Percentiles rank a stretch among this genome's conserved stretches.
Conservation (phyloP, 2,797 vertebrate species). For the Lophius americanus region DNA sequence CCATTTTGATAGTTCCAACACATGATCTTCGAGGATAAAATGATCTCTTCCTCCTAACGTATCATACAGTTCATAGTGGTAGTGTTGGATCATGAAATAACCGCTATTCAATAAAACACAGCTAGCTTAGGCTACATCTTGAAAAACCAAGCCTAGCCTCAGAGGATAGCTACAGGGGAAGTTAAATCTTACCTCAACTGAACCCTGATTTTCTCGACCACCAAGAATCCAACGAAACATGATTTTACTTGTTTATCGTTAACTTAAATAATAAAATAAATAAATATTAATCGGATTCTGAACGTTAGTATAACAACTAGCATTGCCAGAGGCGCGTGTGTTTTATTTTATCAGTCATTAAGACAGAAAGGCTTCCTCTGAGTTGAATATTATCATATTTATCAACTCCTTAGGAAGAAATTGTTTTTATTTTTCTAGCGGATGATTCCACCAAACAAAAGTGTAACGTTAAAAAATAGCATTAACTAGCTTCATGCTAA, state of each 20-base stretch:
- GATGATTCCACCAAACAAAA: not conserved
- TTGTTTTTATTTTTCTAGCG: not conserved
- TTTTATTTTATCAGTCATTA: not conserved
- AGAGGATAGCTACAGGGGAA: not conserved
- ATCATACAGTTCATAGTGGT: too few species aligned
- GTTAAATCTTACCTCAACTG: constrained; percentile 83
- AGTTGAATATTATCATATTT: not conserved
- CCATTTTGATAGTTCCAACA: too few species aligned
- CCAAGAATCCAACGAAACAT: constrained; percentile 97
- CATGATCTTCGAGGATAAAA: too few species aligned
- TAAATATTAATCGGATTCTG: not conserved
- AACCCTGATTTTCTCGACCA: constrained; percentile 87
- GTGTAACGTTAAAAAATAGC: not conserved
- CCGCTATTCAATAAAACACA: too few species aligned
- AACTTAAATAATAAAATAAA: not conserved
- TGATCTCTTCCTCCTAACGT: too few species aligned
- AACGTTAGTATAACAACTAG: not conserved
- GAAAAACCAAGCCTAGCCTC: not conserved
- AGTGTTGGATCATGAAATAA: too few species aligned
- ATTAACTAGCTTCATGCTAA: not conserved
- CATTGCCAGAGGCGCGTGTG: not conserved
- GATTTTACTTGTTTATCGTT: not conserved
- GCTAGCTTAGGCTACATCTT: not conserved
- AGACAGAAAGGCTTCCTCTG: not conserved
- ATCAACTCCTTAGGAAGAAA: not conserved